phyloP scores from a whole-genome alignment of 2,797 vertebrate species.

The Oryzias dopingdopingensis region DNA sequence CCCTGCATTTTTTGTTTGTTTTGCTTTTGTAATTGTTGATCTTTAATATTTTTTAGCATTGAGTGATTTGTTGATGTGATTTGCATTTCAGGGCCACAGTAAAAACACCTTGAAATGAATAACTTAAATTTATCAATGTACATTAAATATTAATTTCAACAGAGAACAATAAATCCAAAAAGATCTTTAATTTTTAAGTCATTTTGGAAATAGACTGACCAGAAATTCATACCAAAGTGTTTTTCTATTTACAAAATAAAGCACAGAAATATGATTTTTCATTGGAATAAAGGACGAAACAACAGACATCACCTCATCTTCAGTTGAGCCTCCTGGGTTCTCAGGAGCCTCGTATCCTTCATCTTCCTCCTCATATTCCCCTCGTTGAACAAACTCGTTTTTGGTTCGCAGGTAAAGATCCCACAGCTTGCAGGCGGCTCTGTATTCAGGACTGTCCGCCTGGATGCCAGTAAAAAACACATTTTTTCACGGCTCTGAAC shows the following conservation, averaged over 20 bases:
- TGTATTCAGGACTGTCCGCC: conserved; percentile 92
- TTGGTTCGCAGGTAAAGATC: conserved; percentile 96
- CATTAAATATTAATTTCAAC: too few relatives aligned
- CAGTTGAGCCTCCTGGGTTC: conserved; percentile 82
- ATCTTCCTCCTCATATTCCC: conserved; percentile 92
- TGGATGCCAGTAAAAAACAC: conserved; percentile 46
- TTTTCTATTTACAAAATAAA: background rate
- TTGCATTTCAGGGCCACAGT: too few relatives aligned
- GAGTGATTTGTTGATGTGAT: too few relatives aligned
- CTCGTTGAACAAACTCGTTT: conserved; percentile 97
- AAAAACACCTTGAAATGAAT: too few relatives aligned
- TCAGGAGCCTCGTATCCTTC: conserved; percentile 88
- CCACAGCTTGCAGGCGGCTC: conserved; percentile 97
- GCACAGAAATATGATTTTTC: too few relatives aligned
- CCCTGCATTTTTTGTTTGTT: too few relatives aligned
- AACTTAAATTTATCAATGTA: too few relatives aligned
- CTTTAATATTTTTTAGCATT: too few relatives aligned
- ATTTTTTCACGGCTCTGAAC: background rate
- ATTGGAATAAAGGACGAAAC: background rate
- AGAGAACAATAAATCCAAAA: too few relatives aligned
- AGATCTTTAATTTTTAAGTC: too few relatives aligned
- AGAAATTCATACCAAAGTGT: background rate
- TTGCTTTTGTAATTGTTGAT: too few relatives aligned
- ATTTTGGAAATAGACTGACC: too few relatives aligned
- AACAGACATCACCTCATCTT: conserved; percentile 79